Evolutionary conservation across 2,797 vertebrate genomes (phyloP).

Genomic region (Diglossa cyanea): DNA sequence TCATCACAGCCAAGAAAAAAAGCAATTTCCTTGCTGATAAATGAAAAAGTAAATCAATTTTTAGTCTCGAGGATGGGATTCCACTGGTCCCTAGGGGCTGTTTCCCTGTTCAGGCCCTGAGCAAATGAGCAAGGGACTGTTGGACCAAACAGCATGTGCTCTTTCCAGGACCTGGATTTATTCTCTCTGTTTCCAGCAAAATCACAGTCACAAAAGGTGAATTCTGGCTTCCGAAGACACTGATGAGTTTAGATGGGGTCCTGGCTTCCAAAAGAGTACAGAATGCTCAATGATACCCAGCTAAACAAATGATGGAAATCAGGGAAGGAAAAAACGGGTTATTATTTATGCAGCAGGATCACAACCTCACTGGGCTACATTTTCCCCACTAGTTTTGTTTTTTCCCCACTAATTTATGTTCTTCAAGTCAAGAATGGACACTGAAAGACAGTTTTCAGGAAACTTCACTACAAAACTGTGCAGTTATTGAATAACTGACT

Average conservation of each 20-base stretch:
- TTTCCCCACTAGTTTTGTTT: not conserved
- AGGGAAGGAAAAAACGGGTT: not conserved
- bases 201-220: not conserved
- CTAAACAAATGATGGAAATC: not conserved
- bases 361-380: not conserved
- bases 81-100: not conserved
- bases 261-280: not conserved
- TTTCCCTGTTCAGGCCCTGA: not conserved
- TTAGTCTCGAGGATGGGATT: not conserved
- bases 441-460: not conserved
- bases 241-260: not conserved
- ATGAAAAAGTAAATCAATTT: slow-evolving; percentile 39
- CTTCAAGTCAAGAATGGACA: not conserved
- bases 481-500: not conserved
- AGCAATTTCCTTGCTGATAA: slow-evolving; percentile 32
- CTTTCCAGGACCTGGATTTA: not conserved
- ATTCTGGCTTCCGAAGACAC: not conserved
- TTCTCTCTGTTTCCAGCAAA: not conserved
- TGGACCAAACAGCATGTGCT: not conserved
- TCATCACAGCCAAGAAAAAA: not conserved
- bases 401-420: not conserved
- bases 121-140: not conserved
- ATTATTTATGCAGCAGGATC: not conserved
- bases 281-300: not conserved
- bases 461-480: not conserved